Conservation (phyloP, 2,888 invertebrate species). For the Ophioninae sp. region DNA sequence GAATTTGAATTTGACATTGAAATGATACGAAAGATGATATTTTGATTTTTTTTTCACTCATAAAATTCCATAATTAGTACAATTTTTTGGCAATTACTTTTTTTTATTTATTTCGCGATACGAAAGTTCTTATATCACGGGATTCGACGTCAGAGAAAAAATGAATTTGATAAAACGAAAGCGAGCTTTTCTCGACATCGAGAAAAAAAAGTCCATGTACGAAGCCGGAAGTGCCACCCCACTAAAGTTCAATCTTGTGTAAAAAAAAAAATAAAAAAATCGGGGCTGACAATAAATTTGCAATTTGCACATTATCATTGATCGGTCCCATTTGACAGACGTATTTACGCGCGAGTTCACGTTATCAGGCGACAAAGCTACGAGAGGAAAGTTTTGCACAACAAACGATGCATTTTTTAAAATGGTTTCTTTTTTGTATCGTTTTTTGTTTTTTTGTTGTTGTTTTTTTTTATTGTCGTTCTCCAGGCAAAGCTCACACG, state of each 20-base stretch:
- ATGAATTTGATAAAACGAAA: neutral
- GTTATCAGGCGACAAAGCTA: constrained; percentile 47
- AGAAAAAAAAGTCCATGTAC: neutral
- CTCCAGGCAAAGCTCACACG: constrained; percentile 50
- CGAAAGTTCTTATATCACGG: no score
- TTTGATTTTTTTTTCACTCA: no score
- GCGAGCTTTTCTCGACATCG: neutral
- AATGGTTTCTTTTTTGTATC: no score
- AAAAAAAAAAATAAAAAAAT: neutral
- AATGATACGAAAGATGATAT: no score
- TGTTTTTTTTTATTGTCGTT: neutral
- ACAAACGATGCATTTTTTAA: constrained; percentile 42
- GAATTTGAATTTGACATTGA: no score
- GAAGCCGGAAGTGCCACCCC: neutral
- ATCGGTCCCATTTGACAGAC: neutral
- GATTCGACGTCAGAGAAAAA: neutral
- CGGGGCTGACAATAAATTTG: constrained; percentile 1
- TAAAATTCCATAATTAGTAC: no score
- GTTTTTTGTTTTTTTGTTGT: constrained; percentile 15
- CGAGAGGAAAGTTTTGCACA: constrained; percentile 48
- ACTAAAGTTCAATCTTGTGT: neutral
- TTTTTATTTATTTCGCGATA: no score
- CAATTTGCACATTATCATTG: constrained; percentile 5
- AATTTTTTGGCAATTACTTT: no score
- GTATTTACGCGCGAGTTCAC: constrained; percentile 38